Evolutionary conservation across 2,888 invertebrate genomes (phyloP), one percentile per base, ranked within the genome.

Genomic region (Himalopsyche tibetana): DNA sequence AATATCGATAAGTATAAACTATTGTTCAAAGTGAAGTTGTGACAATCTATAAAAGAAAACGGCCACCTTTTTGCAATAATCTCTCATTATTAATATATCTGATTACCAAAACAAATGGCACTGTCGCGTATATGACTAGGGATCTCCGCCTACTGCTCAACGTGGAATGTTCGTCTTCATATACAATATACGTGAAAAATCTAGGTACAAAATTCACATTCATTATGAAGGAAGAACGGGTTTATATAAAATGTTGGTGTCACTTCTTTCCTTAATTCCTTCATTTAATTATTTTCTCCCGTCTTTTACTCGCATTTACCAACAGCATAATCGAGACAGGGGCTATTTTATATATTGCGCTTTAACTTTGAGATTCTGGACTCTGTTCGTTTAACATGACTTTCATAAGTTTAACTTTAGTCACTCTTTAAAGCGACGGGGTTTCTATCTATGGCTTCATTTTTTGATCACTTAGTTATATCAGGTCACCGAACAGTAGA

Each of bases 1-100:
- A 92, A 93, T 93, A 93, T 93, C 93, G 92, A 93, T 93, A 93
- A 93, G 93, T 93, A 93, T 93, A 93, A 93, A 92, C 93, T 93
- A 93, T 93, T 93, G 93, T 93, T 93, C 92, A 93, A 93, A 93
- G 92, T 93, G 93, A 93, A 92, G 92, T 92, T 93, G 93, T 92
- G 92, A 93, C 92, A 92, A 88, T 86, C 87, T 87, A 85, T 87
- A 87, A 87, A 88, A 87, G 88, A 88, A 88, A 88, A 87, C 80
- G 85, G 86, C 87, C 84, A 82, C 83, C 80, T 87, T 82, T 74
- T 85, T 82, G 56, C 40, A 82, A 45, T 45, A 38, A 63, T 81
- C 38, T 84, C 81, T 84, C 82, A 38, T 38, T 84, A 51, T 80
- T 45, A 40, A 40, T 79, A 55, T 82, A 82, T 84, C 84, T 56